Percentiles rank a stretch among this genome's conserved stretches.
Evolutionary conservation across 2,113 vertebrate genomes (phyloP).

Genomic region (Cichladusa arquata): DNA sequence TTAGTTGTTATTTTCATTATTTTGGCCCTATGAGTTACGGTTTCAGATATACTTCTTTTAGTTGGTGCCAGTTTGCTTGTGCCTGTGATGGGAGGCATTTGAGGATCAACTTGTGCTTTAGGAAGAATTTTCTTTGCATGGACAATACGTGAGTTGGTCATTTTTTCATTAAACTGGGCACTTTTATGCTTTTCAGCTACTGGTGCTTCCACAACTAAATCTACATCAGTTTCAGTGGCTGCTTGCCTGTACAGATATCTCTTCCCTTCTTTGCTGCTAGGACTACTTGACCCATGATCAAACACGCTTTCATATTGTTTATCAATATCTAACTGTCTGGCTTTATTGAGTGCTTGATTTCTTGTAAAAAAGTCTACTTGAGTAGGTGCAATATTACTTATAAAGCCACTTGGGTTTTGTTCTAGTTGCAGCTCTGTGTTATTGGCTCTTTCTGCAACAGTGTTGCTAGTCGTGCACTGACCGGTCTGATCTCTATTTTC

Average conservation of each 20-base stretch:
- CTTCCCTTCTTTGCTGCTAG: constrained; percentile 73
- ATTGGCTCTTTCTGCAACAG: constrained; percentile 63
- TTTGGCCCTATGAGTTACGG: constrained; percentile 80
- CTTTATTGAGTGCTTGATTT: constrained; percentile 65
- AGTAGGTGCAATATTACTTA: constrained; percentile 63
- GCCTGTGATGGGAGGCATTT: constrained; percentile 67
- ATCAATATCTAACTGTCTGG: constrained; percentile 66
- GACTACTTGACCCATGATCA: constrained; percentile 60
- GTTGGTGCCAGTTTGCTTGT: constrained; percentile 77
- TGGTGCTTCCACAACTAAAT: constrained; percentile 64
- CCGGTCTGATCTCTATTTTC: constrained; percentile 67
- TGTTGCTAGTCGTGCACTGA: constrained; percentile 56
- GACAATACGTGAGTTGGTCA: constrained; percentile 56
- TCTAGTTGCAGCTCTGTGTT: constrained; percentile 68
- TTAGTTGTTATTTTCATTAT: constrained; percentile 80
- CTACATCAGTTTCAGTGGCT: constrained; percentile 73
- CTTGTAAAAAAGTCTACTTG: constrained; percentile 69
- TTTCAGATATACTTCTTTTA: constrained; percentile 82
- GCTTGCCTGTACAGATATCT: constrained; percentile 77
- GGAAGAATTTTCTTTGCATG: constrained; percentile 76
- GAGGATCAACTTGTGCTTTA: constrained; percentile 72
- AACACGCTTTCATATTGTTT: constrained; percentile 39
- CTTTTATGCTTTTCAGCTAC: constrained; percentile 69
- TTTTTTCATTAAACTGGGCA: constrained; percentile 70
- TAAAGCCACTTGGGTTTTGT: constrained; percentile 69